Evolutionary conservation across 2,888 invertebrate species (phyloP), one percentile per base, ranked within the genome.

Genomic region (Lasioglossum villosulum): DNA sequence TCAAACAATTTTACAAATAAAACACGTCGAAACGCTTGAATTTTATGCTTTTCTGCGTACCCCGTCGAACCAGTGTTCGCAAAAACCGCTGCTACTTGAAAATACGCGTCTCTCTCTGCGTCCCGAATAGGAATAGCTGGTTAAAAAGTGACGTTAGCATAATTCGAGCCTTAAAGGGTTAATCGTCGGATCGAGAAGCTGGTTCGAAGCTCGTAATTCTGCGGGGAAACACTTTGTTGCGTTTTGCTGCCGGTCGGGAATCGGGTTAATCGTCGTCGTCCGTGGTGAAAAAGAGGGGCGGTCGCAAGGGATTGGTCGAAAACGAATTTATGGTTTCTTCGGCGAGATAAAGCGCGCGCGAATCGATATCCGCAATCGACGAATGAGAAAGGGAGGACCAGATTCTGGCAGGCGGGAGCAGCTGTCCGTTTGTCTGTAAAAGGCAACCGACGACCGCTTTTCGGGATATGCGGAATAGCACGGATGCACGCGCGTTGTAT

Each of bases 351-450:
- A 83, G 63, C 71, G 72, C 34, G 30, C 73, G 79, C 70, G 68
- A 75, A 37, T 76, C 74, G 75, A 39, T 71, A 77, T 66, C 79
- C 82, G 86, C 75, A 82, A 86, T 86, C 79, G 79, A 27, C 79
- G 78, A 66, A 83, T 76, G 56, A 86, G 37, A 83, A 78, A 77
- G 82, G 82, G 66, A 79, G 78, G 73, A 68, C 68, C 86, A 83
- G 87, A 87, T 86, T 86, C 83, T 80, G 87, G 80, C 68, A 52
- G 68, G 12, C 68, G 37, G 34, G 30, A n/a, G n/a, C 87, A 86
- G 83, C 87, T 83, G 86, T 83, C 86, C 74, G 78, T 75, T 42
- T 59, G 56, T 77, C 86, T 86, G 82, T 86, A 86, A 86, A 86
- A 86, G 86, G 86, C 72, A 82, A 71, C 74, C 83, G 72, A 68